Evolutionary conservation across 2,797 vertebrate genomes (phyloP).

Genomic region (Ctenopoma kingsleyae): DNA sequence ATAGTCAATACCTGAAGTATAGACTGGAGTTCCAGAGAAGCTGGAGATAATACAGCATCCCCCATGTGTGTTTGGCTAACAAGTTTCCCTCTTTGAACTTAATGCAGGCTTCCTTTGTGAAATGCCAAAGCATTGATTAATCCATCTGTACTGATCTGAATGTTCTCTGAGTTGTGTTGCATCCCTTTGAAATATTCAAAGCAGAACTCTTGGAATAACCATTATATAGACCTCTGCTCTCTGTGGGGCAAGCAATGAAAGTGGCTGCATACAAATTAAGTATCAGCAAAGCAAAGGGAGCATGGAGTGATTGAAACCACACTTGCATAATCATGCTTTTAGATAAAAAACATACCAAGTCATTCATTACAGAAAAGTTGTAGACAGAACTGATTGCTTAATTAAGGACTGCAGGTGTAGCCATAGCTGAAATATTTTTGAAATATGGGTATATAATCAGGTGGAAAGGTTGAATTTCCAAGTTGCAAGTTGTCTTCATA

Average conservation of each 20-base stretch:
- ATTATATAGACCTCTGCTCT: slow-evolving; percentile 78
- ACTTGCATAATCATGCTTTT: slow-evolving; percentile 71
- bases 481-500: background rate
- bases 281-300: slow-evolving; percentile 58
- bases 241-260: slow-evolving; percentile 64
- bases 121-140: slow-evolving; percentile 80
- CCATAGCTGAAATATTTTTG: slow-evolving; percentile 15
- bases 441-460: background rate
- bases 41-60: slow-evolving; percentile 61
- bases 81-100: slow-evolving; percentile 77
- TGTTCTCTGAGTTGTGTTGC: slow-evolving; percentile 74
- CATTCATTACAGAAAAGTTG: slow-evolving; percentile 56
- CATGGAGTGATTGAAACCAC: slow-evolving; percentile 63
- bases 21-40: slow-evolving; percentile 46
- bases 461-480: background rate
- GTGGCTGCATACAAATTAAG: slow-evolving; percentile 80
- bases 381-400: slow-evolving; percentile 50
- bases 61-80: slow-evolving; percentile 69
- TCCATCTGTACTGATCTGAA: slow-evolving; percentile 78
- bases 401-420: slow-evolving; percentile 51
- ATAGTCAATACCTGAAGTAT: slow-evolving; percentile 73
- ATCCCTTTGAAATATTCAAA: slow-evolving; percentile 83
- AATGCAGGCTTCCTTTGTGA: slow-evolving; percentile 70
- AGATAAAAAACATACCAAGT: slow-evolving; percentile 55
- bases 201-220: slow-evolving; percentile 72